A percentile compares a stretch with the other conserved stretches of the same genome.
Evolutionary conservation across 2,113 vertebrate genomes (phyloP).

Genomic region (Mormyrus lacerda): DNA sequence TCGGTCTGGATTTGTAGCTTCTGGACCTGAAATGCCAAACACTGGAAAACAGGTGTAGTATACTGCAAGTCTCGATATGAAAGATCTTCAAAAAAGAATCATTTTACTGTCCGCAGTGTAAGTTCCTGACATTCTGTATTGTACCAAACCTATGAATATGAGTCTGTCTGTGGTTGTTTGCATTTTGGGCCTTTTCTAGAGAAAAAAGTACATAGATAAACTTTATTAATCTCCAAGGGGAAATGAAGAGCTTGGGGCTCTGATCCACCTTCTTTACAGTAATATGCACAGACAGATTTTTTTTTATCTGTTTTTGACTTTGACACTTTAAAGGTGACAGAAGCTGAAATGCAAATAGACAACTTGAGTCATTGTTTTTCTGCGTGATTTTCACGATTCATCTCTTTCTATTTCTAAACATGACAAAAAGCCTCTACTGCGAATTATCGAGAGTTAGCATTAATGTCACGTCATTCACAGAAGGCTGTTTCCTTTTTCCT

Average conservation of each 20-base stretch:
- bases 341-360: background rate
- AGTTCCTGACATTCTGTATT: background rate
- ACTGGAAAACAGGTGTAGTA: background rate
- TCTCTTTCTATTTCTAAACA: background rate
- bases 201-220: background rate
- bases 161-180: background rate
- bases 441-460: background rate
- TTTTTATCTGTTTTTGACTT: background rate
- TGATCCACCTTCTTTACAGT: background rate
- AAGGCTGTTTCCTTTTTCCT: background rate
- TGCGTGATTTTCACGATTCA: background rate
- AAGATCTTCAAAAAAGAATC: background rate
- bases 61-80: background rate
- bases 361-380: background rate
- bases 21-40: background rate
- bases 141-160: background rate
- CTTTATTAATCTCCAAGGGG: background rate
- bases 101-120: background rate
- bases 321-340: background rate
- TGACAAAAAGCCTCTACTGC: background rate
- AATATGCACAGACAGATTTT: background rate
- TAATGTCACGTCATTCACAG: background rate
- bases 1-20: too few relatives aligned
- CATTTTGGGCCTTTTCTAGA: background rate
- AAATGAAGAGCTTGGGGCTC: background rate